Percentiles rank a stretch among this genome's conserved stretches.
Conservation (phyloP, 2,888 invertebrate species). For the Plagodis pulveraria region DNA sequence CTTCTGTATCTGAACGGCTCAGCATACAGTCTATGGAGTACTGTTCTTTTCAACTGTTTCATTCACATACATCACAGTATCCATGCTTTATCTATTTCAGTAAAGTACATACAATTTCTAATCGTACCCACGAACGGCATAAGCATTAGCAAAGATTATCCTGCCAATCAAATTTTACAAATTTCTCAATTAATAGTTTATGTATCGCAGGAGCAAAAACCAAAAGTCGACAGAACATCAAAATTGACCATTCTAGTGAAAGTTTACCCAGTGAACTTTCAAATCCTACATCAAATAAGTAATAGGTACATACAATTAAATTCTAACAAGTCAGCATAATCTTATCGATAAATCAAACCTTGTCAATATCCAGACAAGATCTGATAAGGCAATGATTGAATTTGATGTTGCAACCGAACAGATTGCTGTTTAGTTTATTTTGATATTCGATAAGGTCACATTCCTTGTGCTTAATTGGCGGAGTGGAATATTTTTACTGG, state of each 20-base stretch:
- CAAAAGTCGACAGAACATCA: conserved; percentile 8
- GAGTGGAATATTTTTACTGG: conserved; percentile 1
- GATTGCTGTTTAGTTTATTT: conserved; percentile 35
- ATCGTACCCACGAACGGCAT: too few species aligned
- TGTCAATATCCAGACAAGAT: conserved; percentile 37
- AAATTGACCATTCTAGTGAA: conserved; percentile 34
- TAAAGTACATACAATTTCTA: too few species aligned
- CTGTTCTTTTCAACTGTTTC: too few species aligned
- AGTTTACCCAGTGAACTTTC: conserved; percentile 41
- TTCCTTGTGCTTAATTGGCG: conserved; percentile 18
- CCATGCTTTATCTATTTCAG: too few species aligned
- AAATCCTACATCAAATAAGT: conserved; percentile 40
- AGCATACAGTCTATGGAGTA: too few species aligned
- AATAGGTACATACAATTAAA: conserved; percentile 42
- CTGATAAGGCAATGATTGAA: conserved; percentile 45
- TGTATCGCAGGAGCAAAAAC: too few species aligned
- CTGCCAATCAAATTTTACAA: too few species aligned
- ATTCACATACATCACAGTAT: too few species aligned
- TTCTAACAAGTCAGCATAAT: conserved; percentile 50
- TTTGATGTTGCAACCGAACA: conserved; percentile 44
- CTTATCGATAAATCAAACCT: conserved; percentile 31
- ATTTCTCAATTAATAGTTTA: too few species aligned
- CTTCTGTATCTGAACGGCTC: too few species aligned
- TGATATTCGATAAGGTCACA: conserved; percentile 29
- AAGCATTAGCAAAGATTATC: too few species aligned